Percentiles rank a stretch among this genome's conserved stretches.
phyloP scores from a whole-genome alignment of 2,888 invertebrate species.

The Mesoligia furuncula region DNA sequence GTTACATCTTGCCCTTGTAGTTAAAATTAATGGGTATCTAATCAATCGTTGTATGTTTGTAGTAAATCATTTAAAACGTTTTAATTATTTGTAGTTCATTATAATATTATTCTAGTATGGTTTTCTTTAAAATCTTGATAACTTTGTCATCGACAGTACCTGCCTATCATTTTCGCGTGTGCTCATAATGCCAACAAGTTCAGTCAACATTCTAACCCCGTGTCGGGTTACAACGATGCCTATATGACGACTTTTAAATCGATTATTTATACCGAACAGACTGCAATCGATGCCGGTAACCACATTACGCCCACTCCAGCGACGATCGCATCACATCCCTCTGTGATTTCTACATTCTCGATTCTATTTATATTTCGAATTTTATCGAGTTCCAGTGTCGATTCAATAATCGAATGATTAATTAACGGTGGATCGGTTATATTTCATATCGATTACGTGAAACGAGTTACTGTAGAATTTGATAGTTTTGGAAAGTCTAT shows the following conservation, averaged over 20 bases:
- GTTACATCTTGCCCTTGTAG: slow-evolving; percentile 32
- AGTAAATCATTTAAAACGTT: slow-evolving; percentile 4
- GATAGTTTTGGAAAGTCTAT: slow-evolving; percentile 63
- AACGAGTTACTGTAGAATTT: slow-evolving; percentile 58
- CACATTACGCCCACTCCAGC: slow-evolving; percentile 82
- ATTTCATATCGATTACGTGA: slow-evolving; percentile 59
- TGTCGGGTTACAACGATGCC: slow-evolving; percentile 79
- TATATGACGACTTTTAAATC: slow-evolving; percentile 80
- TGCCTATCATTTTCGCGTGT: slow-evolving; percentile 81
- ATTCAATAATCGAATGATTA: slow-evolving; percentile 58
- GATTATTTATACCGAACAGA: slow-evolving; percentile 84
- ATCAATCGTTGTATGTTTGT: slow-evolving; percentile 7
- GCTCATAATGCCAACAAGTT: slow-evolving; percentile 77
- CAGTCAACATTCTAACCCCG: slow-evolving; percentile 77
- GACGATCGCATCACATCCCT: slow-evolving; percentile 75
- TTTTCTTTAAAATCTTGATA: neutral
- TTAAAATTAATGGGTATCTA: slow-evolving; percentile 21
- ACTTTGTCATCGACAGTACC: slow-evolving; percentile 68
- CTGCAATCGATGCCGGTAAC: slow-evolving; percentile 76
- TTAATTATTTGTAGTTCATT: slow-evolving; percentile 2
- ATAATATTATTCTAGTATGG: too few species aligned
- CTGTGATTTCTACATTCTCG: slow-evolving; percentile 73
- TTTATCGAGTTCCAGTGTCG: slow-evolving; percentile 60
- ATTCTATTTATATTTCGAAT: slow-evolving; percentile 72
- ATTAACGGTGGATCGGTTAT: slow-evolving; percentile 60